These are phyloP conservation scores for Ophion slaviceki DNA, from an alignment of 2,888 invertebrate species.

Conservation along the genomic window DNA sequence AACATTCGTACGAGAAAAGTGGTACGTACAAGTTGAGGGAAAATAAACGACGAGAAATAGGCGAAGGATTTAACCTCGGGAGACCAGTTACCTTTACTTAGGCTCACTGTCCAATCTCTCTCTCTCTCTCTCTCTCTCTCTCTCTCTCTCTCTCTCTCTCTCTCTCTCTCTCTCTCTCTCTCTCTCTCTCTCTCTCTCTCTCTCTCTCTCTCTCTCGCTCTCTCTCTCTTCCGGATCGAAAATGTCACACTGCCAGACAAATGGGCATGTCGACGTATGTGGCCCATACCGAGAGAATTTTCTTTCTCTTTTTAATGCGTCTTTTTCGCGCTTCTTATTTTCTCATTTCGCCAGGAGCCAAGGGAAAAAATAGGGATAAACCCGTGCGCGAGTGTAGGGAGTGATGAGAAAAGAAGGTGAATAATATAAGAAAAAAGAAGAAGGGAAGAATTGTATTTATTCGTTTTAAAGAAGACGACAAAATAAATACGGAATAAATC, in stretches of 20 bases:
- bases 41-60: slow-evolving; percentile 20
- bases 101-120: slow-evolving; percentile 59
- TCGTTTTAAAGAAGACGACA: too few species aligned
- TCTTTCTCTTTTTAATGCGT: slow-evolving; percentile 21
- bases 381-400: background rate
- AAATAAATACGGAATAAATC: too few species aligned
- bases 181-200: slow-evolving; percentile 12
- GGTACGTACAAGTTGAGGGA: slow-evolving; percentile 1
- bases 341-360: slow-evolving; percentile 9
- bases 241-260: slow-evolving; percentile 49
- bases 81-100: slow-evolving; percentile 45
- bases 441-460: too few species aligned
- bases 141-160: slow-evolving; percentile 19
- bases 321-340: slow-evolving; percentile 11
- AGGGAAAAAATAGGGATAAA: slow-evolving; percentile 9
- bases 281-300: background rate
- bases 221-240: background rate
- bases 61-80: slow-evolving; percentile 13
- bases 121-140: too few species aligned
- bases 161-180: background rate
- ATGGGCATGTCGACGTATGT: slow-evolving; percentile 12
- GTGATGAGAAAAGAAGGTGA: too few species aligned
- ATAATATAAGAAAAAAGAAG: too few species aligned
- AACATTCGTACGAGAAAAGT: slow-evolving; percentile 10
- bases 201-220: background rate